Percentiles rank a stretch among this genome's conserved stretches.
These are phyloP conservation scores for Lontra canadensis DNA, from an alignment of 2,113 vertebrate species.

Conservation along the genomic window DNA sequence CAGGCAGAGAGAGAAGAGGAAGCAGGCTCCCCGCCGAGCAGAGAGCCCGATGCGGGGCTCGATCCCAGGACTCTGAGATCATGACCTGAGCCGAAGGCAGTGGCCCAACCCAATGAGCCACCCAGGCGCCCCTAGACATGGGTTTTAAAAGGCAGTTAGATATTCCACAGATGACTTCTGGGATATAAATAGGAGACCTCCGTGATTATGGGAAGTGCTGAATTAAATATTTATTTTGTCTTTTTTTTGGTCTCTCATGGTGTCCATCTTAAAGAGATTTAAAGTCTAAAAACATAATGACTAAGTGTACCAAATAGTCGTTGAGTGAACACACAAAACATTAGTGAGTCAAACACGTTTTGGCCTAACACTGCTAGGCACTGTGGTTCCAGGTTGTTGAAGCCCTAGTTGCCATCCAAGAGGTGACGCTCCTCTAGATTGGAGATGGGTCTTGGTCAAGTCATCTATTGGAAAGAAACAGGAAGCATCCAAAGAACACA, in stretches of 20 bases:
- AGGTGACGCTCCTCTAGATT: background rate
- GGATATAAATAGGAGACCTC: background rate
- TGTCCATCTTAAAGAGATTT: background rate
- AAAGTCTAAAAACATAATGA: background rate
- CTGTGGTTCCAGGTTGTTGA: background rate
- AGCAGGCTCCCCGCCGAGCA: too few relatives aligned
- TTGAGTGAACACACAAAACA: background rate
- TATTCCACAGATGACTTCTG: background rate
- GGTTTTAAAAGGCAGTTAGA: background rate
- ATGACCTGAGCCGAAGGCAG: too few relatives aligned
- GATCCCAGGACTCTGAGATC: too few relatives aligned
- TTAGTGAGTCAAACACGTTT: background rate
- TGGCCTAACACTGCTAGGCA: background rate
- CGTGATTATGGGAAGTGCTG: background rate
- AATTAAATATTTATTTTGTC: background rate
- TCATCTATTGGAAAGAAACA: background rate
- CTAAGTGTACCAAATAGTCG: background rate
- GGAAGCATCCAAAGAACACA: rapidly evolving
- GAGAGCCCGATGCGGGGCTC: too few relatives aligned
- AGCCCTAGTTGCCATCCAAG: background rate
- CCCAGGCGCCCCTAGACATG: too few relatives aligned
- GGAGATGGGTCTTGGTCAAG: background rate
- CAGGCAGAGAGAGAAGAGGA: too few relatives aligned
- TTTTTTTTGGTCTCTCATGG: background rate
- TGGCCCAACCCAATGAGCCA: too few relatives aligned